A percentile compares a stretch with the other conserved stretches of the same genome.
Conservation (phyloP, 2,797 vertebrate genomes). For the Podarcis lilfordi region DNA sequence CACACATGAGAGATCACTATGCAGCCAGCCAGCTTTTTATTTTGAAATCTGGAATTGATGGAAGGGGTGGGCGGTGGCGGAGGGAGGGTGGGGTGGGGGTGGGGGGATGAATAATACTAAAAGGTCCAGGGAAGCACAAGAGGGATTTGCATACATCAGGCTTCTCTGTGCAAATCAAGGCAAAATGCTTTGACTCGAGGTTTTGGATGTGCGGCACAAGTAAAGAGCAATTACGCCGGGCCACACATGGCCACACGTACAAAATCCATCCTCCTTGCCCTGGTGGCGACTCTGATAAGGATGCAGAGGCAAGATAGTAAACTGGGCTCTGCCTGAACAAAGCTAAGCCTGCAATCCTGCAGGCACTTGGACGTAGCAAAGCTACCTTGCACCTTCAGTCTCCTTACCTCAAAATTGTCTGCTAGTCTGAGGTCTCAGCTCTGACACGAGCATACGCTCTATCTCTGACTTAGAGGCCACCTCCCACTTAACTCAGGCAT, state of each 20-base stretch:
- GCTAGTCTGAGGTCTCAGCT: background rate
- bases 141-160: slow-evolving; percentile 79
- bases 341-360: background rate
- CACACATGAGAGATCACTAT: slow-evolving; percentile 75
- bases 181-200: slow-evolving; percentile 62
- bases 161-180: slow-evolving; percentile 59
- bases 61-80: slow-evolving; percentile 49
- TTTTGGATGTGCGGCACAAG: slow-evolving; percentile 63
- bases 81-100: background rate
- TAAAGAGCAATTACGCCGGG: slow-evolving; percentile 60
- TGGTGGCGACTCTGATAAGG: slow-evolving; percentile 23
- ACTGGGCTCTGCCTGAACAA: background rate
- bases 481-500: background rate
- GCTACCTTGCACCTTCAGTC: background rate
- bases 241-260: slow-evolving; percentile 58
- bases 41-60: slow-evolving; percentile 77
- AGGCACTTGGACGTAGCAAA: background rate
- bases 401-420: background rate
- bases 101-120: slow-evolving; percentile 33
- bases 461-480: background rate
- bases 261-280: slow-evolving; percentile 14
- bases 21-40: slow-evolving; percentile 76
- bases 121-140: slow-evolving; percentile 69
- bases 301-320: background rate
- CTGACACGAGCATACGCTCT: background rate